Conservation (phyloP, 1,140 invertebrate genomes). For the Anoplophora glabripennis region DNA sequence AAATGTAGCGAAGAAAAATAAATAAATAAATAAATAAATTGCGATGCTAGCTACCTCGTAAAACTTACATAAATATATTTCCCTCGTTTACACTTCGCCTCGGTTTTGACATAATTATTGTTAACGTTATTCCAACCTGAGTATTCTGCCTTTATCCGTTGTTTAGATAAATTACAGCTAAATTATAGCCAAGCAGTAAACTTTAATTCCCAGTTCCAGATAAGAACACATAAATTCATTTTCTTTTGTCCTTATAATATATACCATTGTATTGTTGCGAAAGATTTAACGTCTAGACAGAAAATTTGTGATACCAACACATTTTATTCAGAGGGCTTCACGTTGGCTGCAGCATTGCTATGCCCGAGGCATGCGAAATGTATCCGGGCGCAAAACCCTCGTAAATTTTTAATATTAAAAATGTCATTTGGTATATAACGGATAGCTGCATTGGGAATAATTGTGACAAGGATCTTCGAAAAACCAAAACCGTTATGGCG, state of each 20-base stretch:
- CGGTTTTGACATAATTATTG: too few species aligned
- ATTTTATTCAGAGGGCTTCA: slow-evolving; percentile 1
- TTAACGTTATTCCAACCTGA: too few species aligned
- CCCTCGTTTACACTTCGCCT: too few species aligned
- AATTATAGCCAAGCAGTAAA: too few species aligned
- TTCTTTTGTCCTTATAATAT: slow-evolving; percentile 1
- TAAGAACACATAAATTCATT: too few species aligned
- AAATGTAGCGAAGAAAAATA: too few species aligned
- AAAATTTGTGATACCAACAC: slow-evolving; percentile 6
- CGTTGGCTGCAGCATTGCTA: slow-evolving; percentile 19
- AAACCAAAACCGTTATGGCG: background rate
- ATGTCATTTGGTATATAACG: slow-evolving; percentile 18
- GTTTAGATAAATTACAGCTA: too few species aligned
- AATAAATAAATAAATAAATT: too few species aligned
- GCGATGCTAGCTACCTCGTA: too few species aligned
- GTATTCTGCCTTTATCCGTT: too few species aligned
- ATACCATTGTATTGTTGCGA: slow-evolving; percentile 3
- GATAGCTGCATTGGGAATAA: slow-evolving; percentile 20
- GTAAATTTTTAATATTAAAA: slow-evolving; percentile 35
- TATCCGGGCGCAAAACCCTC: slow-evolving; percentile 25
- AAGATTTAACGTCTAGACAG: background rate
- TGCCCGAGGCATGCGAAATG: slow-evolving; percentile 27
- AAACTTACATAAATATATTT: too few species aligned
- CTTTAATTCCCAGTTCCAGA: too few species aligned
- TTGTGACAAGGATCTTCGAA: background rate